Evolutionary conservation across 2,113 vertebrate genomes (phyloP).

Genomic region (Hoplias malabaricus): DNA sequence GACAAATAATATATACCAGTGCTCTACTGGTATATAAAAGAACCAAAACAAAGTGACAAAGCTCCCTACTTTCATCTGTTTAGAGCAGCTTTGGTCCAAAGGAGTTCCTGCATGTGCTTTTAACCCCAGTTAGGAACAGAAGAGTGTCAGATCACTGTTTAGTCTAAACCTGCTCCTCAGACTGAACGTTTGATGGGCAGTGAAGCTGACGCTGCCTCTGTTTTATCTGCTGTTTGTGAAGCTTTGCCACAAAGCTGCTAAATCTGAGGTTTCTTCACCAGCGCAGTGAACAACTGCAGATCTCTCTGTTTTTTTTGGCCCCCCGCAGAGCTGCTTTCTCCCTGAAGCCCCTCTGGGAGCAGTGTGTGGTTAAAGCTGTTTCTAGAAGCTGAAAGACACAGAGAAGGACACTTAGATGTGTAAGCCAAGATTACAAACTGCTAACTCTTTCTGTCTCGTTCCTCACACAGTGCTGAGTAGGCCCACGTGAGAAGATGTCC

Average conservation of each 20-base stretch:
- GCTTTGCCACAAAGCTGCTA: not conserved
- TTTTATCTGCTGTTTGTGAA: not conserved
- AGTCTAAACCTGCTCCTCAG: not conserved
- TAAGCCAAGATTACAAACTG: too few species aligned
- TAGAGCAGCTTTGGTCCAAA: too few species aligned
- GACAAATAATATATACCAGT: too few species aligned
- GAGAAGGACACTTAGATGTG: too few species aligned
- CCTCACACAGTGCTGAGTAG: too few species aligned
- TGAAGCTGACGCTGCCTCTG: not conserved
- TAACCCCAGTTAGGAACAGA: not conserved
- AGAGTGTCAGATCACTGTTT: not conserved
- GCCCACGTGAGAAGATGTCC: too few species aligned
- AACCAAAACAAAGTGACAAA: not conserved
- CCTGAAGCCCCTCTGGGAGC: constrained; percentile 24
- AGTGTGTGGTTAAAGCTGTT: constrained; percentile 25
- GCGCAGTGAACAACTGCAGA: not conserved
- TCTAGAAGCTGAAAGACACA: constrained; percentile 23
- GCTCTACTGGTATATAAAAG: too few species aligned
- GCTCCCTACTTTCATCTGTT: too few species aligned
- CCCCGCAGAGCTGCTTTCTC: not conserved
- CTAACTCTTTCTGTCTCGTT: too few species aligned
- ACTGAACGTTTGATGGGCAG: not conserved
- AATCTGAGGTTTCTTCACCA: constrained; percentile 1
- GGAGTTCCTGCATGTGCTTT: not conserved
- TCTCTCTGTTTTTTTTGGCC: not conserved